Evolutionary conservation across 2,888 invertebrate species (phyloP).

Genomic region (Amblyteles armatorius): DNA sequence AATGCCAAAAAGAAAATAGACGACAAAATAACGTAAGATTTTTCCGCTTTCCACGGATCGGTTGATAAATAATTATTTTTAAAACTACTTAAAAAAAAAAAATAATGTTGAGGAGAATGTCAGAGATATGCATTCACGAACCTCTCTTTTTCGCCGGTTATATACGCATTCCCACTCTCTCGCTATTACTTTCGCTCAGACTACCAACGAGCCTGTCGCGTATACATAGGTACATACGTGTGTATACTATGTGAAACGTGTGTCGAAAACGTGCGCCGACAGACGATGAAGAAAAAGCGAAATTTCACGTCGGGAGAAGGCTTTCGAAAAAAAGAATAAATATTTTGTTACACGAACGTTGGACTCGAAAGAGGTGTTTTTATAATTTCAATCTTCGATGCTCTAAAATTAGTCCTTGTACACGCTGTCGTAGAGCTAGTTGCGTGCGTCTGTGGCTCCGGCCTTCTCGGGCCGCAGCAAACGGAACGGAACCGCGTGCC

Average conservation of each 20-base stretch:
- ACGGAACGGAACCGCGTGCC: constrained; percentile 64
- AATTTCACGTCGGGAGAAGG: constrained; percentile 53
- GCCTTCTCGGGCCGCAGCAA: constrained; percentile 67
- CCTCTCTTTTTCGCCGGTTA: background rate
- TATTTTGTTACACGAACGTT: background rate
- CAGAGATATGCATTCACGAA: constrained; percentile 26
- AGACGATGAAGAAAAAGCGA: constrained; percentile 63
- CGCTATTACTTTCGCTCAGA: constrained; percentile 63
- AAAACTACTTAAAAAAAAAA: too few species aligned
- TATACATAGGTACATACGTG: background rate
- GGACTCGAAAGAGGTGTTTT: background rate
- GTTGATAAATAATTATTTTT: too few species aligned
- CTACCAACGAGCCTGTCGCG: background rate
- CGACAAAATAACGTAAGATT: too few species aligned
- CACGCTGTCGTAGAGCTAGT: background rate
- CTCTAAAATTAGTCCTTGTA: constrained; percentile 1
- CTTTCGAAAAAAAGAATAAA: constrained; percentile 39
- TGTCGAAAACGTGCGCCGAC: constrained; percentile 47
- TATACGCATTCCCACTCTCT: constrained; percentile 55
- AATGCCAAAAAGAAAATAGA: too few species aligned
- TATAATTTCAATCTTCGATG: background rate
- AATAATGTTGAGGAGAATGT: background rate
- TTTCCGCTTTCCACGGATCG: too few species aligned
- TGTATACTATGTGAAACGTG: background rate
- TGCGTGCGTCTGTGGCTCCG: constrained; percentile 27